These are phyloP conservation scores for Thunnus albacares DNA, from an alignment of 2,797 vertebrate genomes.

Conservation along the genomic window DNA sequence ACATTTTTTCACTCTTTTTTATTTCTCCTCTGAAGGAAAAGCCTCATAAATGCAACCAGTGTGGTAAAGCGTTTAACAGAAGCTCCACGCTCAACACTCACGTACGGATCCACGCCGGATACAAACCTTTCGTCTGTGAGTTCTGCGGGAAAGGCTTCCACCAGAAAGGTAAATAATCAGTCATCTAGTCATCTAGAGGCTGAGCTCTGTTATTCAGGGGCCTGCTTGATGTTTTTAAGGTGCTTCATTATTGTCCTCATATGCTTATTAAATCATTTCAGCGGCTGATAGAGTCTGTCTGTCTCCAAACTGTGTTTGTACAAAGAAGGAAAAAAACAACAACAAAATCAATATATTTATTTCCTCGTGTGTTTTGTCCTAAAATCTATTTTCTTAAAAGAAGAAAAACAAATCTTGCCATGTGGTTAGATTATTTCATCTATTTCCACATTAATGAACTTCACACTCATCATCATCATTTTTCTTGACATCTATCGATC, in stretches of 20 bases:
- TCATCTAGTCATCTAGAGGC: no score
- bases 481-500: background rate
- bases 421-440: background rate
- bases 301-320: background rate
- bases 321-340: background rate
- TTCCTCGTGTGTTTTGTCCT: background rate
- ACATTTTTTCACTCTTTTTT: background rate
- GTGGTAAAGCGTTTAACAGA: slow-evolving; percentile 98
- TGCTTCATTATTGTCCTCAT: no score
- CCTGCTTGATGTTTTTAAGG: no score
- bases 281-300: no score
- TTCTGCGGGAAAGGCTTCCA: slow-evolving; percentile 99
- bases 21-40: slow-evolving; percentile 88
- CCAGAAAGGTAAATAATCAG: slow-evolving; percentile 91
- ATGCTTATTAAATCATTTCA: background rate
- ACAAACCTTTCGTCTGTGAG: slow-evolving; percentile 98
- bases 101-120: slow-evolving; percentile 96
- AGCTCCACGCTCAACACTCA: slow-evolving; percentile 99
- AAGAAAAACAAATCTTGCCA: background rate
- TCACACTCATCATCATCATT: background rate
- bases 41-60: slow-evolving; percentile 98
- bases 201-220: background rate
- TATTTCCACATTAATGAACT: background rate
- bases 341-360: no score
- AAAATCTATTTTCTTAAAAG: background rate